Evolutionary conservation across 2,797 vertebrate species (phyloP), one percentile per base, ranked within the genome.

Genomic region (Aselliscus stoliczkanus): DNA sequence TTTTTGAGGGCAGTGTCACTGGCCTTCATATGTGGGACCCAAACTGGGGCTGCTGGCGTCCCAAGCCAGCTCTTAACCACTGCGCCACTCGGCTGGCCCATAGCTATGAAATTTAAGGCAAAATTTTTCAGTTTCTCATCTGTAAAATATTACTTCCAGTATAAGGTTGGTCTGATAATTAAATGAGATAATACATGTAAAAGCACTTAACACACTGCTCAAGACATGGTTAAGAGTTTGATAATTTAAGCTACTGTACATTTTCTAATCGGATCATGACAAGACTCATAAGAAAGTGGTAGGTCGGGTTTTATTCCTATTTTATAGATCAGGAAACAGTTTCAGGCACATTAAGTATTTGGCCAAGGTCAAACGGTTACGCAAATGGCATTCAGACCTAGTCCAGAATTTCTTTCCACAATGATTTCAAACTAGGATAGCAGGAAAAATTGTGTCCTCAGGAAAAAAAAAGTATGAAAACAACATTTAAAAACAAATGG

Each of bases 201-300:
- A 54, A 92, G 65, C 34, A 64, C 54, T 83, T 60, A 81, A 58
- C 39, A 70, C 9, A 69, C 1, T 58, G 23, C 12, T 39, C 4
- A 76, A 89, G 67, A 92, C 31, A 85, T 47, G 69, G 39, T 50
- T 77, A 82, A 76, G 12, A 92, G 7, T 9, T 39, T 80, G n/a
- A 93, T 62, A 93, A 96, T 80, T 84, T 89, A 89, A 88, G 54
- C 39, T 88, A 84, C 3, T 81, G 4, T n/a, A 67, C 14, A 77
- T 86, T 92, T 89, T 82, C 79, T 84, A 91, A 84, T 81, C 84
- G 65, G 44, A 88, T 88, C 31, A n/a, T 92, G 37, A 70, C 25
- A 88, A 76, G 29, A 88, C 70, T 75, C 50, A 7, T 69, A 79
- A 65, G 67, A 73, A 75, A 80, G 34, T 79, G 31, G 65, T 15